A percentile compares a stretch with the other conserved stretches of the same genome.
These are phyloP conservation scores for Sitta europaea DNA, from an alignment of 2,113 vertebrate species.

Conservation along the genomic window DNA sequence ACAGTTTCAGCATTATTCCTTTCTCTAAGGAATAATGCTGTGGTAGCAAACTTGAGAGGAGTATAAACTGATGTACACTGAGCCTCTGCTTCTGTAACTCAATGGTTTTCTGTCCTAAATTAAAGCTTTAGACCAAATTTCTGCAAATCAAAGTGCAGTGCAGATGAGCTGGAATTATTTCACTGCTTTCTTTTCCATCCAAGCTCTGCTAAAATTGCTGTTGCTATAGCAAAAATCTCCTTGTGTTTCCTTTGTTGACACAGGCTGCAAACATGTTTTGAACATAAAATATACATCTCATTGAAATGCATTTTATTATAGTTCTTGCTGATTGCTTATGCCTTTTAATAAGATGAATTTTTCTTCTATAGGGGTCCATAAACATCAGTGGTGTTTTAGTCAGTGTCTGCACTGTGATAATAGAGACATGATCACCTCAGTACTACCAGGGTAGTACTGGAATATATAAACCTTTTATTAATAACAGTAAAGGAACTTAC, in stretches of 20 bases:
- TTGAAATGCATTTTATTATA: constrained; percentile 25
- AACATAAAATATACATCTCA: constrained; percentile 11
- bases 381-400: not conserved
- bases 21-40: not conserved
- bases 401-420: not conserved
- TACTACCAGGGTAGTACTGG: not conserved
- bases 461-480: not conserved
- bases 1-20: not conserved
- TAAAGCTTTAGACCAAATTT: not conserved
- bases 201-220: constrained; percentile 39
- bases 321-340: constrained; percentile 2
- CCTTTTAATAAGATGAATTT: not conserved
- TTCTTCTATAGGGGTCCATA: not conserved
- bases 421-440: not conserved
- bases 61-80: accelerated
- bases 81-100: not conserved
- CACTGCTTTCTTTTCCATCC: constrained; percentile 38
- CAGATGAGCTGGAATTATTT: constrained; percentile 58
- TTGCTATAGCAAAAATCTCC: not conserved
- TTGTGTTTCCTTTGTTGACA: constrained; percentile 9
- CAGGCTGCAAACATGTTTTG: constrained; percentile 13
- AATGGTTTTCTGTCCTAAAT: not conserved
- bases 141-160: not conserved
- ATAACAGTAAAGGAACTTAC: not conserved
- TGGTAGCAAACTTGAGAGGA: not conserved